Conservation (phyloP, 2,888 invertebrate genomes). For the Micropterix aruncella region DNA sequence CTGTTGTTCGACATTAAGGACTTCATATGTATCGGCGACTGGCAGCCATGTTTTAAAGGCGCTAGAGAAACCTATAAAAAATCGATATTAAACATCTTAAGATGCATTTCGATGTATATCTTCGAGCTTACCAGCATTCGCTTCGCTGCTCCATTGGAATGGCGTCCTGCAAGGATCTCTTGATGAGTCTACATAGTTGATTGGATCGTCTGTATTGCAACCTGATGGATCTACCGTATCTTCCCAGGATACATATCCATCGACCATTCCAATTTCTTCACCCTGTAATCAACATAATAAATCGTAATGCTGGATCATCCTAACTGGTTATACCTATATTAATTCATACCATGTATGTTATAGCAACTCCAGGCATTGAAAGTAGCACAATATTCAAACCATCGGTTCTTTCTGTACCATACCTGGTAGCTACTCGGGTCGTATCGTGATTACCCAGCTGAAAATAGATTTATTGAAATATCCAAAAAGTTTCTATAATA, state of each 20-base stretch:
- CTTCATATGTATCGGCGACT: constrained; percentile 43
- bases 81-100: too few species aligned
- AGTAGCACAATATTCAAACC: constrained; percentile 73
- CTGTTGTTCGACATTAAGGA: constrained; percentile 43
- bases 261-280: constrained; percentile 61
- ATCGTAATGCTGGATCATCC: too few species aligned
- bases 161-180: constrained; percentile 70
- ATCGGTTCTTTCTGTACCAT: constrained; percentile 53
- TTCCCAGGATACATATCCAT: constrained; percentile 42
- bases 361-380: constrained; percentile 69
- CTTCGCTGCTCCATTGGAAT: constrained; percentile 57
- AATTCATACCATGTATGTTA: constrained; percentile 63
- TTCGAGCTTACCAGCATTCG: constrained; percentile 42
- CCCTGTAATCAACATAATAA: too few species aligned
- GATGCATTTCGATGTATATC: too few species aligned
- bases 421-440: constrained; percentile 52
- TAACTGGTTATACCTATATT: too few species aligned
- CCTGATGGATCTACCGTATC: constrained; percentile 45
- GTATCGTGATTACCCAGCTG: constrained; percentile 72
- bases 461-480: constrained; percentile 10
- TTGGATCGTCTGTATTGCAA: constrained; percentile 39
- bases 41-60: constrained; percentile 52
- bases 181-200: constrained; percentile 39
- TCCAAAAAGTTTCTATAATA: too few species aligned
- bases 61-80: constrained; percentile 45